These are phyloP conservation scores for Caenorhabditis uteleia DNA, from an alignment of 2,888 invertebrate species.

Conservation along the genomic window DNA sequence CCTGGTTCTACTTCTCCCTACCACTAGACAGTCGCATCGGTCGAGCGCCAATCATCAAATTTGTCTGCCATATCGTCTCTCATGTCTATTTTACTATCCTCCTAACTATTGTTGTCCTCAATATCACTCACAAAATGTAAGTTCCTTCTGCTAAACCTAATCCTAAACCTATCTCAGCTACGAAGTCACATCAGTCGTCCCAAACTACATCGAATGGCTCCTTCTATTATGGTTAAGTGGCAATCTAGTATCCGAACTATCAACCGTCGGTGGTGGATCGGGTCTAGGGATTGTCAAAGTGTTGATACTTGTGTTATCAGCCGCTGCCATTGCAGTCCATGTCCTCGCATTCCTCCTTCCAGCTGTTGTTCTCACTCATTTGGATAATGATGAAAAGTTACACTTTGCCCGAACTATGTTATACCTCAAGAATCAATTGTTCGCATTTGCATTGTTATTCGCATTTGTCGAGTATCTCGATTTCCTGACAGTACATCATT, in stretches of 20 bases:
- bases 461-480: conserved; percentile 90
- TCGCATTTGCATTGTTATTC: conserved; percentile 90
- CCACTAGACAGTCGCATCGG: conserved; percentile 71
- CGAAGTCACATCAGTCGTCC: conserved; percentile 62
- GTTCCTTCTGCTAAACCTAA: background rate
- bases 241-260: conserved; percentile 87
- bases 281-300: conserved; percentile 68
- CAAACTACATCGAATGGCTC: conserved; percentile 67
- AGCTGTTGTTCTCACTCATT: conserved; percentile 59
- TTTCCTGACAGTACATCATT: conserved; percentile 96
- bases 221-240: conserved; percentile 68
- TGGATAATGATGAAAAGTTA: conserved; percentile 67
- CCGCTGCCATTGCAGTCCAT: conserved; percentile 66
- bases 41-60: conserved; percentile 98
- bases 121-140: conserved; percentile 66
- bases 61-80: conserved; percentile 98
- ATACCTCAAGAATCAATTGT: conserved; percentile 94
- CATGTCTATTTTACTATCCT: conserved; percentile 96
- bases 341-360: conserved; percentile 67
- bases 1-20: conserved; percentile 74
- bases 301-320: conserved; percentile 64
- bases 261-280: conserved; percentile 95
- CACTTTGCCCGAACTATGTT: conserved; percentile 73
- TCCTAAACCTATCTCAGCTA: conserved; percentile 18
- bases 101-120: conserved; percentile 75